Percentiles rank a stretch among this genome's conserved stretches.
These are phyloP conservation scores for Ferrisia virgata DNA, from an alignment of 2,888 invertebrate genomes.

Conservation along the genomic window DNA sequence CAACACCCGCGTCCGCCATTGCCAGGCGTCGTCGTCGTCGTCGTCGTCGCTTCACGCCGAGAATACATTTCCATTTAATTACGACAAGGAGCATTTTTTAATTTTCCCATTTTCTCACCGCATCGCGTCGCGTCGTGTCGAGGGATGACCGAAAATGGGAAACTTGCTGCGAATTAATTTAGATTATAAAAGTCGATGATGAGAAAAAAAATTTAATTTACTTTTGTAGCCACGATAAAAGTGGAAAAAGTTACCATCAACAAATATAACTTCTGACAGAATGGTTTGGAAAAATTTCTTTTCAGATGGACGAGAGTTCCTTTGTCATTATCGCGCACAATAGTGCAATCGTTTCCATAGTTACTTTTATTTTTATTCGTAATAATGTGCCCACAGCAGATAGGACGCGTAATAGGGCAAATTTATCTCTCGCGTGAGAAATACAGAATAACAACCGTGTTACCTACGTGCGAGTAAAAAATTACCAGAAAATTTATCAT, in stretches of 20 bases:
- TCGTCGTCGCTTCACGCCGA: background rate
- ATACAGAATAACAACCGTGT: conserved; percentile 23
- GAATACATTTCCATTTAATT: conserved; percentile 28
- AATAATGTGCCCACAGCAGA: conserved; percentile 8
- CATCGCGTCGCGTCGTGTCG: too few species aligned
- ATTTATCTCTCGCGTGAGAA: conserved; percentile 13
- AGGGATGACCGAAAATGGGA: conserved; percentile 6
- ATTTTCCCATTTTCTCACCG: background rate
- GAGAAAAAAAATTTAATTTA: background rate
- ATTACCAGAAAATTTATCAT: conserved; percentile 17
- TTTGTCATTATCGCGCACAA: conserved; percentile 11
- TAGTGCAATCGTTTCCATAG: conserved; percentile 20
- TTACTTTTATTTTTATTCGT: conserved; percentile 28
- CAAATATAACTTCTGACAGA: conserved; percentile 5
- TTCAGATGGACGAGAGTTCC: background rate
- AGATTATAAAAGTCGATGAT: conserved; percentile 13
- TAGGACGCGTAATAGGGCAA: background rate
- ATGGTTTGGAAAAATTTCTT: conserved; percentile 9
- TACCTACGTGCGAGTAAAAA: too few species aligned
- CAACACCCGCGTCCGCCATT: too few species aligned
- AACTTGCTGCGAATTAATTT: conserved; percentile 21
- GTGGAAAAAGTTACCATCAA: conserved; percentile 11
- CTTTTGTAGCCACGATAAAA: background rate
- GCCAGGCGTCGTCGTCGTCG: background rate
- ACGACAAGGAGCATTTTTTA: background rate